A percentile compares a stretch with the other conserved stretches of the same genome.
Evolutionary conservation across 2,797 vertebrate genomes (phyloP).

Genomic region (Crotalus adamanteus): DNA sequence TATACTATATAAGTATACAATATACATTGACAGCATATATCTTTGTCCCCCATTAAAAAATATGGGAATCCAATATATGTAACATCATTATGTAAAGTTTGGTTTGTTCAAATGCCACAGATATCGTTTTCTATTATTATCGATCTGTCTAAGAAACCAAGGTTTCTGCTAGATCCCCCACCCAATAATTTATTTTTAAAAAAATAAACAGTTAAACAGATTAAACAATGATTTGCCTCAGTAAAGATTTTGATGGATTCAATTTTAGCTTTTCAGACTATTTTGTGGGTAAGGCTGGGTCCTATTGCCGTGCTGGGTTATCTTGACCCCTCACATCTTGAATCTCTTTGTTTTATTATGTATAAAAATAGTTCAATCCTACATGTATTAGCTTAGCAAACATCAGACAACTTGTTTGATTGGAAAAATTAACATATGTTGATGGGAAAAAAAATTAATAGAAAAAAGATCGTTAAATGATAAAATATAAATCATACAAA

Average conservation of each 20-base stretch:
- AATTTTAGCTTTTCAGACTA: not conserved
- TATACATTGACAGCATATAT: not conserved
- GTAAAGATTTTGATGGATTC: not conserved
- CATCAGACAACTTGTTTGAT: no score
- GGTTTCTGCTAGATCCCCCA: not conserved
- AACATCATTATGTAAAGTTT: not conserved
- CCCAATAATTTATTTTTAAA: not conserved
- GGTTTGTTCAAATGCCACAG: not conserved
- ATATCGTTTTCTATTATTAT: not conserved
- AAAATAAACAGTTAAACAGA: not conserved
- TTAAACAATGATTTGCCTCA: not conserved
- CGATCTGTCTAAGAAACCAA: not conserved
- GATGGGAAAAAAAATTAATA: no score
- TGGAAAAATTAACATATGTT: no score
- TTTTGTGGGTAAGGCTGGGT: not conserved
- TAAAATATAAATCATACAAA: no score
- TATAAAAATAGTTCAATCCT: not conserved
- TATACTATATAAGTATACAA: no score
- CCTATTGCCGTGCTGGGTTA: constrained; percentile 11
- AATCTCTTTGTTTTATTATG: not conserved
- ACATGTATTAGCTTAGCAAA: no score
- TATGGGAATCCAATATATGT: not conserved
- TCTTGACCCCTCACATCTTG: constrained; percentile 12
- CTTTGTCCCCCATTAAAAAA: not conserved
- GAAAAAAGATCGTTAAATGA: no score